Conservation (phyloP, 2,113 vertebrate species). For the Poeciliopsis prolifica region DNA sequence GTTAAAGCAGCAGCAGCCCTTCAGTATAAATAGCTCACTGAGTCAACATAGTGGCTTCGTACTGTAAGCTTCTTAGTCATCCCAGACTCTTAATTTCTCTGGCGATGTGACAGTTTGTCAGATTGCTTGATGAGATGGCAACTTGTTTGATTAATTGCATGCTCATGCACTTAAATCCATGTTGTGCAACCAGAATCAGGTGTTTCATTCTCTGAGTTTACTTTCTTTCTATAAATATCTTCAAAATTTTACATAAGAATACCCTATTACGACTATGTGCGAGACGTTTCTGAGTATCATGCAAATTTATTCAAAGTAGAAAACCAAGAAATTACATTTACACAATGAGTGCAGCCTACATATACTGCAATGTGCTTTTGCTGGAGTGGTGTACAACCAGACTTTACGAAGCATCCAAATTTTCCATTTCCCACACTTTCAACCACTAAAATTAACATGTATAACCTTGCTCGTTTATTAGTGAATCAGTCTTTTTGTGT, state of each 20-base stretch:
- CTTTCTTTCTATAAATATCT: too few relatives aligned
- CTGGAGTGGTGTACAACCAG: too few relatives aligned
- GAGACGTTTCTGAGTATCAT: too few relatives aligned
- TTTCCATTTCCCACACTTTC: too few relatives aligned
- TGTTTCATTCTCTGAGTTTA: too few relatives aligned
- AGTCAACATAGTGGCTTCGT: slow-evolving; percentile 21
- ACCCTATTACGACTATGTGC: too few relatives aligned
- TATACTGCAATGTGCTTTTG: too few relatives aligned
- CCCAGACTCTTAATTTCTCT: slow-evolving; percentile 39
- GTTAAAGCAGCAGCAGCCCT: slow-evolving; percentile 20
- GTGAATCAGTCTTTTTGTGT: background rate
- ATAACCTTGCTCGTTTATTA: background rate
- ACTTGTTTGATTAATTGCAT: slow-evolving; percentile 49
- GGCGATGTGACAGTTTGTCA: slow-evolving; percentile 45
- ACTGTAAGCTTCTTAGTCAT: slow-evolving; percentile 45
- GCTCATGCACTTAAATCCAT: slow-evolving; percentile 9
- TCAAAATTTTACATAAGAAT: too few relatives aligned
- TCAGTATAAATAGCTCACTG: slow-evolving; percentile 12
- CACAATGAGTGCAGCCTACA: too few relatives aligned
- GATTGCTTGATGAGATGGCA: slow-evolving; percentile 19
- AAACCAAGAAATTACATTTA: too few relatives aligned
- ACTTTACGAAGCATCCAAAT: too few relatives aligned
- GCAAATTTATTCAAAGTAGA: too few relatives aligned
- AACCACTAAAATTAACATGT: background rate
- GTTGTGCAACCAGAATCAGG: slow-evolving; percentile 3